Percentiles rank a stretch among this genome's conserved stretches.
Evolutionary conservation across 2,888 invertebrate species (phyloP).

Genomic region (Diogma glabrata): DNA sequence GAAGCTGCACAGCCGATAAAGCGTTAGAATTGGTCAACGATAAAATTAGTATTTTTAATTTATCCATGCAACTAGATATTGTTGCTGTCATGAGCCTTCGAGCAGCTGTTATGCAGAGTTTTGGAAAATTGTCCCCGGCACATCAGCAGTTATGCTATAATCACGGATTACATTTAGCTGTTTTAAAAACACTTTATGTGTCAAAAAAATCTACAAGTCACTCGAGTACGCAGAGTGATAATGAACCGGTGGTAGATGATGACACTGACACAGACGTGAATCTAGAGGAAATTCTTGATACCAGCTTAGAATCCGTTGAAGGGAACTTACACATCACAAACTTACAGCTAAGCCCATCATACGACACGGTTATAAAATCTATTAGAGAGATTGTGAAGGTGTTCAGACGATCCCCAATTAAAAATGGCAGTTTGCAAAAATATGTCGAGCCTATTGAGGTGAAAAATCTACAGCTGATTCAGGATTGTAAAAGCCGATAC

Average conservation of each 20-base stretch:
- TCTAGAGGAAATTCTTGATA: not conserved
- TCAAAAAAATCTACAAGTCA: not conserved
- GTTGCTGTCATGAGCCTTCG: not conserved
- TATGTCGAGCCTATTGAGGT: not conserved
- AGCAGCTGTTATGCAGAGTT: not conserved
- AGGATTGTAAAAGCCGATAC: not conserved
- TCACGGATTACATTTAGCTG: no score
- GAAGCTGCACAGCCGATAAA: not conserved
- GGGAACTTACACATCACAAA: not conserved
- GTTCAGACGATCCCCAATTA: not conserved
- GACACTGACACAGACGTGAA: not conserved
- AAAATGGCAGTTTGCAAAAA: not conserved
- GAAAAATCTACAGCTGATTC: not conserved
- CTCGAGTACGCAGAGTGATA: not conserved
- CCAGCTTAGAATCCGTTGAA: not conserved
- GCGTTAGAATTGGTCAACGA: constrained; percentile 1
- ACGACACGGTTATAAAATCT: no score
- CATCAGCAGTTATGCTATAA: not conserved
- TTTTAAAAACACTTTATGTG: not conserved
- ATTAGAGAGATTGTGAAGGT: not conserved
- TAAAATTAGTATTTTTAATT: not conserved
- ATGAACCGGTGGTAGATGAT: not conserved
- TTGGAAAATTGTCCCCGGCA: not conserved
- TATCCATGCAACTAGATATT: not conserved
- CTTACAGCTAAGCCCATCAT: not conserved